Evolutionary conservation across 2,888 invertebrate genomes (phyloP), one percentile per base, ranked within the genome.

Genomic region (Nomada flava): DNA sequence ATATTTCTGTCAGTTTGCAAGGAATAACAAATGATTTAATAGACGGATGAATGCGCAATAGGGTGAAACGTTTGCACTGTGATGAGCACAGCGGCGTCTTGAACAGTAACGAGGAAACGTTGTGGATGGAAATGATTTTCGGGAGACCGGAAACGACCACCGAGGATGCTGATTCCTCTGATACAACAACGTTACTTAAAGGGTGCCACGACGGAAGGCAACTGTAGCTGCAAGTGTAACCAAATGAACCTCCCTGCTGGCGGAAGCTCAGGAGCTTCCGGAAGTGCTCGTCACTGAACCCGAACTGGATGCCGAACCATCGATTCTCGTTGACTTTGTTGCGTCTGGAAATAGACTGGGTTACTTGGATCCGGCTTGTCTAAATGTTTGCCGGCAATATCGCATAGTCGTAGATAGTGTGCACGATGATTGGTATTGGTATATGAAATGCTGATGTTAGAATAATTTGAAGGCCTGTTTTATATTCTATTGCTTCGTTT

Each of bases 61-160:
- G 42, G 52, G 23, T 23, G 23, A n/a, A 18, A 20, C 2, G 23
- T 23, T 52, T 4, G n/a, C 10, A 11, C 15, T 42, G 18, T 23
- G 57, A 47, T 4, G 59, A 15, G 42, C 57, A 18, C 15, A 20
- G 63, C 4, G 47, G 29, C 50, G 57, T 26, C 13, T 72, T 50
- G 29, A 65, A 23, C n/a, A 65, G 64, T 18, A 64, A 11, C 2
- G 44, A 36, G 50, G 68, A 53, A 65, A 20, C 78, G 26, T 77
- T 79, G n/a, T 75, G 80, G n/a, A 80, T 82, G 3, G 84, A 82
- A 70, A 91, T 88, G 13, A 81, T 86, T 18, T 87, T 89, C 10
- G 90, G 83, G 55, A 87, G 87, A 29, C 88, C 91, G 63, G 83
- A 82, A 73, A 91, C 76, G 26, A 89, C 60, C 50, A 86, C 76